Percentiles rank a stretch among this genome's conserved stretches.
Evolutionary conservation across 2,113 vertebrate species (phyloP).

Genomic region (Salvelinus namaycush): DNA sequence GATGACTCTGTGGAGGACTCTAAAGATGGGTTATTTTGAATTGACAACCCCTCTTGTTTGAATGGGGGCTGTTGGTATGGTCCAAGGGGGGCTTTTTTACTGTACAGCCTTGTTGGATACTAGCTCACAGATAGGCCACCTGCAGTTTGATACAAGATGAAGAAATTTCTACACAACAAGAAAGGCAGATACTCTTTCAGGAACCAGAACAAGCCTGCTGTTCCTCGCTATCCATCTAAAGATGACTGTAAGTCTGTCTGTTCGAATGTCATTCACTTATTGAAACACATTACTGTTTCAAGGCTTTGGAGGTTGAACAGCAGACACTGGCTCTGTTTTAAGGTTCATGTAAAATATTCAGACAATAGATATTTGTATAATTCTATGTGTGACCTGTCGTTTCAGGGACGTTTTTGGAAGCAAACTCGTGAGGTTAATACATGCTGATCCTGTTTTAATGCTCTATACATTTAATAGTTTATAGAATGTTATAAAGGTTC

Average conservation of each 20-base stretch:
- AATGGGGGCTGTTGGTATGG: not conserved
- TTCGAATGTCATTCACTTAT: not conserved
- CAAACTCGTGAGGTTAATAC: slow-evolving; percentile 13
- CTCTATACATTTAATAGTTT: not conserved
- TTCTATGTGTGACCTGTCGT: not conserved
- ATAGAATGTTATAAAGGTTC: no score
- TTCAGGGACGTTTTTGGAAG: not conserved
- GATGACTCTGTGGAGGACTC: not conserved
- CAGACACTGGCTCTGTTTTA: slow-evolving; percentile 17
- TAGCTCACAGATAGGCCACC: slow-evolving; percentile 42
- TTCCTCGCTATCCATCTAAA: slow-evolving; percentile 64
- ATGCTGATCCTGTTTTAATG: not conserved
- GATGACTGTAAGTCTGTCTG: slow-evolving; percentile 81
- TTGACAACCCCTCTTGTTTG: not conserved
- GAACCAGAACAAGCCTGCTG: slow-evolving; percentile 64
- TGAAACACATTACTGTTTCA: no score
- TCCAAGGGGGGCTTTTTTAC: not conserved
- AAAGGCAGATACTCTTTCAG: slow-evolving; percentile 60
- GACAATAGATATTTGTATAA: not conserved
- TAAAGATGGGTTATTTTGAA: slow-evolving; percentile 16
- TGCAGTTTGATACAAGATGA: slow-evolving; percentile 53
- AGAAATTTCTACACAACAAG: slow-evolving; percentile 69
- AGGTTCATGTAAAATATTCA: slow-evolving; percentile 11
- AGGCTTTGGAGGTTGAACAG: not conserved
- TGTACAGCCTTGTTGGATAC: slow-evolving; percentile 37